phyloP scores from a whole-genome alignment of 1,140 invertebrate species.

The Drosophila leontia region DNA sequence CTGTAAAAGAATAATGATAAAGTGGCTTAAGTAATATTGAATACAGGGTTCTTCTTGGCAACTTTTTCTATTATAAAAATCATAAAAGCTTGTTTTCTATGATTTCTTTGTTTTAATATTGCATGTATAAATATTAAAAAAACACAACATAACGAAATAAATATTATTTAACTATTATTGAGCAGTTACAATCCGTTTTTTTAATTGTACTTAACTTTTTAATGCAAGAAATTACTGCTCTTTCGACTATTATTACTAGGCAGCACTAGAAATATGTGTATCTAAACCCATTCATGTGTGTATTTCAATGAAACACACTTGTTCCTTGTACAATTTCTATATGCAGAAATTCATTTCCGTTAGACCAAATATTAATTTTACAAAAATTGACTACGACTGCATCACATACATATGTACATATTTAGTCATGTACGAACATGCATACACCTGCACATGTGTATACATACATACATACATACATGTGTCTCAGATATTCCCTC shows the following conservation, averaged over 20 bases:
- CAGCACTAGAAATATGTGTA: not conserved
- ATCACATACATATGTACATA: not conserved
- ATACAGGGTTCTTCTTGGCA: not conserved
- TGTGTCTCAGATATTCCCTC: not conserved
- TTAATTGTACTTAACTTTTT: not conserved
- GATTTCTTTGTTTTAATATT: too few species aligned
- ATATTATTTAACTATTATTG: not conserved
- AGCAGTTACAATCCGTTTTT: not conserved
- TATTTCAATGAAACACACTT: not conserved
- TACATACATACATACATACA: slow-evolving; percentile 2
- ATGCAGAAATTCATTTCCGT: too few species aligned
- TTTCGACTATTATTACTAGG: not conserved
- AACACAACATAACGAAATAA: not conserved
- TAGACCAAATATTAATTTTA: not conserved
- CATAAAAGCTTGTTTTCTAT: not conserved
- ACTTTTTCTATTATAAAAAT: too few species aligned
- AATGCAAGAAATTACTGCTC: too few species aligned
- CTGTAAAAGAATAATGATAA: not conserved
- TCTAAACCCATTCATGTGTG: not conserved
- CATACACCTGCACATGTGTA: too few species aligned
- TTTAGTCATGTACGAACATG: not conserved
- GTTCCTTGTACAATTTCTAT: too few species aligned
- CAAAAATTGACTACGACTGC: not conserved
- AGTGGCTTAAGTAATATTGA: not conserved
- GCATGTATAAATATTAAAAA: too few species aligned